Base-by-base conservation (phyloP, 2,797 vertebrate species). In the Vipera latastei region DNA sequence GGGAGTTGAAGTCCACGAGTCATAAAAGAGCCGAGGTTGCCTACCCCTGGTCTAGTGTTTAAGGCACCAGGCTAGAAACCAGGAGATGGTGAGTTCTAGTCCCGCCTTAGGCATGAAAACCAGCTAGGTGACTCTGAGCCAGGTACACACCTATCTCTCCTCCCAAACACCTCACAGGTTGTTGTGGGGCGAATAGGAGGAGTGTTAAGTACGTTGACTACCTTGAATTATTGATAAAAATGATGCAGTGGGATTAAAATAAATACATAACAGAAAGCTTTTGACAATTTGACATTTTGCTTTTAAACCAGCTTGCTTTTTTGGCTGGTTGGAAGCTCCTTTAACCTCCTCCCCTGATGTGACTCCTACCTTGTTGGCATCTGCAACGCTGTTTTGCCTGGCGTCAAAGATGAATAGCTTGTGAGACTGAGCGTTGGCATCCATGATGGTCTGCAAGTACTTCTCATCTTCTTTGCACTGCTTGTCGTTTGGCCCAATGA, bases 401-500 rank as follows among this genome's bases (percentile, higher is more conserved):
- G 99, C 99, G 55, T 99, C 99, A 20, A 99, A 99, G 96, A 99
- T 98, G 94, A 97, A 98, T 61, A 99, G 98, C 94, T 99, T 99
- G 95, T 99, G 99, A 14, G 99, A 99, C 96, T 99, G 99, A 32
- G 99, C 99, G 1, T 99, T 99, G 95, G 99, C 99, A 44, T 99
- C 99, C 99, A 99, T 99, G 96, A 99, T 98, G 56, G 98, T 98
- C 92, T 99, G 99, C 90, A 99, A 97, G 91, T 98, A 98, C 90
- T 98, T 98, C 89, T 99, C 99, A 28, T 99, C 99, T 91, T 99
- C 99, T 97, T 99, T 99, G 94, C 99, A 99, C 90, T 98, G 98
- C 2, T 99, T 99, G 95, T 99, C 99, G 13, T 97, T 98, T 0
- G 98, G 98, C 48, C 99, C 99, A 0, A 99, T 98, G 2, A 99